Conservation (phyloP, 1,140 invertebrate genomes). For the Anadara kagoshimensis region DNA sequence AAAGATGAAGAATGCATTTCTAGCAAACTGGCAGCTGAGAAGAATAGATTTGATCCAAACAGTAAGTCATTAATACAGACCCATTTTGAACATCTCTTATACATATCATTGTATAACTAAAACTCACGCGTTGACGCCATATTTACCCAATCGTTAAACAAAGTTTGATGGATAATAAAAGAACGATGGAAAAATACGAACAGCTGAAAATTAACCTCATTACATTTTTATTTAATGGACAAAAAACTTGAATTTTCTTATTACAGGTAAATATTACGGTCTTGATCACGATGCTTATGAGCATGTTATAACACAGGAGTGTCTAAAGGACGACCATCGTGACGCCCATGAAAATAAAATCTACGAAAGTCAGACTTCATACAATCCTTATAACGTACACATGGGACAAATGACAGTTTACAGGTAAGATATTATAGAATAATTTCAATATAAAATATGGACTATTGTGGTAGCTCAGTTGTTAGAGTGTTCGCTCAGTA, state of each 20-base stretch:
- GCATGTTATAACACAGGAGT: slow-evolving; percentile 72
- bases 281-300: slow-evolving; percentile 76
- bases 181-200: too few species aligned
- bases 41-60: slow-evolving; percentile 68
- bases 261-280: slow-evolving; percentile 71
- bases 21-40: slow-evolving; percentile 70
- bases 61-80: slow-evolving; percentile 59
- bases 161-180: background rate
- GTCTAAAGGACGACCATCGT: slow-evolving; percentile 56
- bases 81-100: background rate
- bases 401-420: slow-evolving; percentile 78
- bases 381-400: slow-evolving; percentile 73
- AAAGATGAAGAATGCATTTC: slow-evolving; percentile 74
- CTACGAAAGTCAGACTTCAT: slow-evolving; percentile 62
- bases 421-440: too few species aligned
- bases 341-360: slow-evolving; percentile 49
- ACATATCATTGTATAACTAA: background rate
- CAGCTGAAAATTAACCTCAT: too few species aligned
- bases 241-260: too few species aligned
- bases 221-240: too few species aligned
- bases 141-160: background rate
- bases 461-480: too few species aligned
- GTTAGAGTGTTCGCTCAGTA: too few species aligned
- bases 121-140: background rate
- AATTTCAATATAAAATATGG: too few species aligned